Evolutionary conservation across 2,888 invertebrate species (phyloP).

Genomic region (Conchocele bisecta): DNA sequence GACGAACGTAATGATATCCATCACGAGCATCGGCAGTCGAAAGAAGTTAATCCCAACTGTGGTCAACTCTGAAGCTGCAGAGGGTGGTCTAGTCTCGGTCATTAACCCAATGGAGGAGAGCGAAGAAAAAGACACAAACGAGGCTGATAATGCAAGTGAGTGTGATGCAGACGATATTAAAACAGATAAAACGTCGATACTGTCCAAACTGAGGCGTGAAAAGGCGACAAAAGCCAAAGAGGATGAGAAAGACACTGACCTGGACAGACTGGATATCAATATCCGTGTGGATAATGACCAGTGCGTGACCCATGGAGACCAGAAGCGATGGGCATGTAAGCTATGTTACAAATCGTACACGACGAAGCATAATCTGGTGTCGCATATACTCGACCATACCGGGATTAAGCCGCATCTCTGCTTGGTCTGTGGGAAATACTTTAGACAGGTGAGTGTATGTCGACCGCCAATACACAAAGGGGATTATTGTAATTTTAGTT

Average conservation of each 20-base stretch:
- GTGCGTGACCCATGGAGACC: slow-evolving; percentile 75
- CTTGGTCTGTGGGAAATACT: slow-evolving; percentile 81
- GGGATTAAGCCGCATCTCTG: slow-evolving; percentile 82
- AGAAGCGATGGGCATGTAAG: slow-evolving; percentile 81
- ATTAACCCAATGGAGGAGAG: slow-evolving; percentile 42
- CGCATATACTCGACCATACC: slow-evolving; percentile 81
- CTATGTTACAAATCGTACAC: slow-evolving; percentile 81
- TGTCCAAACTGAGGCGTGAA: slow-evolving; percentile 49
- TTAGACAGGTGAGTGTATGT: slow-evolving; percentile 82
- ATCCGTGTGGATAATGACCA: slow-evolving; percentile 80
- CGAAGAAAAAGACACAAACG: not conserved
- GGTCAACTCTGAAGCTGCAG: slow-evolving; percentile 48
- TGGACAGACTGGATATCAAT: slow-evolving; percentile 76
- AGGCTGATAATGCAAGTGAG: not conserved
- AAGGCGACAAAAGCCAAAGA: slow-evolving; percentile 30
- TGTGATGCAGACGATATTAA: not conserved
- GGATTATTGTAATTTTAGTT: too few relatives aligned
- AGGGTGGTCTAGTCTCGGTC: slow-evolving; percentile 57
- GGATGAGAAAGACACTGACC: slow-evolving; percentile 25
- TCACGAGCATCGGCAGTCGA: slow-evolving; percentile 66
- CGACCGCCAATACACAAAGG: too few relatives aligned
- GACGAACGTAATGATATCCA: slow-evolving; percentile 71
- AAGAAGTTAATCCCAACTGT: slow-evolving; percentile 44
- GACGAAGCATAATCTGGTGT: slow-evolving; percentile 81
- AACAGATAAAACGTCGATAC: slow-evolving; percentile 35